Evolutionary conservation across 2,113 vertebrate species (phyloP).

Genomic region (Camelus bactrianus): DNA sequence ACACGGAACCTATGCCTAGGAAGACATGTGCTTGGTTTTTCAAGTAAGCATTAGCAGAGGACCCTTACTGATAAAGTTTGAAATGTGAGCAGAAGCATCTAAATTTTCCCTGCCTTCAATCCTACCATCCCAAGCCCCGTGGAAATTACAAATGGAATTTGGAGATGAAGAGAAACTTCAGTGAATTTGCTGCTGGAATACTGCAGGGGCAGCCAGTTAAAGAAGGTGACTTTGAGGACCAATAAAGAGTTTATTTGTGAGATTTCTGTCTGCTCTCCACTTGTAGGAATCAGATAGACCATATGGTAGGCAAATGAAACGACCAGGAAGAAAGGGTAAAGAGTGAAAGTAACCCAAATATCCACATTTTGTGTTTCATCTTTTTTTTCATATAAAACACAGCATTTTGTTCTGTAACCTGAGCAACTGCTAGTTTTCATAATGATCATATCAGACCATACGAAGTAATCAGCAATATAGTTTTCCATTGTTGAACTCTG

Average conservation of each 20-base stretch:
- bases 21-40: not conserved
- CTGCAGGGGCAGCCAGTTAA: not conserved
- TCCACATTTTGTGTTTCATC: not conserved
- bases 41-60: not conserved
- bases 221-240: not conserved
- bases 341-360: not conserved
- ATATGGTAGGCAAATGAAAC: not conserved
- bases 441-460: not conserved
- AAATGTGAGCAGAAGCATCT: not conserved
- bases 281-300: not conserved
- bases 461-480: not conserved
- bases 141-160: not conserved
- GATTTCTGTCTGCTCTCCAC: not conserved
- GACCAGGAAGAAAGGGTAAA: not conserved
- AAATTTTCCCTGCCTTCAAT: not conserved
- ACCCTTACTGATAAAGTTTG: not conserved
- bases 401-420: not conserved
- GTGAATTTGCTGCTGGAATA: not conserved
- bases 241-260: not conserved
- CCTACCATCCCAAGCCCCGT: not conserved
- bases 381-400: not conserved
- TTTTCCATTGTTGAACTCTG: not conserved
- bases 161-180: not conserved
- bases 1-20: not conserved
- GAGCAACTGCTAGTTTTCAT: conserved; percentile 20